phyloP scores from a whole-genome alignment of 2,113 vertebrate species.

The Lycaon pictus region DNA sequence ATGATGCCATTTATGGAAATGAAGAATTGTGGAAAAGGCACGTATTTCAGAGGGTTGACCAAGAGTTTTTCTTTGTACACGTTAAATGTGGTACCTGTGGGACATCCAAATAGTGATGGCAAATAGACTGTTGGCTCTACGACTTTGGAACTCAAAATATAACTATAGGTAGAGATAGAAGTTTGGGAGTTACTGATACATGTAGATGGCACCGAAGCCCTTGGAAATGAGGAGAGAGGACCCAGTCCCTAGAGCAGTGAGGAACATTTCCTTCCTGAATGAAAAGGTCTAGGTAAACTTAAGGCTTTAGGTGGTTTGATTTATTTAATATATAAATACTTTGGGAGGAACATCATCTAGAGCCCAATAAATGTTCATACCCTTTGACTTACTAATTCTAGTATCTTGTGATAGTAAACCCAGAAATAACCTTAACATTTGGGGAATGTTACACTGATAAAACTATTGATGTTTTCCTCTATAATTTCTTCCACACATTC shows the following conservation, averaged over 20 bases:
- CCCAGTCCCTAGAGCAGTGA: neutral
- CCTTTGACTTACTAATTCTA: neutral
- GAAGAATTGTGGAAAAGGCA: neutral
- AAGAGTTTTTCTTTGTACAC: neutral
- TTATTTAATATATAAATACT: constrained; percentile 16
- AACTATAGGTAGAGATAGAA: neutral
- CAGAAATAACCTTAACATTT: constrained; percentile 51
- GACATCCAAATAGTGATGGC: neutral
- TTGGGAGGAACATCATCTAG: constrained; percentile 16
- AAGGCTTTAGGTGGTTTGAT: neutral
- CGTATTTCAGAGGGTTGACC: neutral
- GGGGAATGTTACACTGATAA: constrained; percentile 24
- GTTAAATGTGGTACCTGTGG: neutral
- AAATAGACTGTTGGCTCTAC: neutral
- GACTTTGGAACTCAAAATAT: neutral
- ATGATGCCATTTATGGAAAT: neutral
- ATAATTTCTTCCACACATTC: constrained; percentile 31
- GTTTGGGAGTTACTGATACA: neutral
- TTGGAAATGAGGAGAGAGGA: neutral
- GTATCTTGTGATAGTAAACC: neutral
- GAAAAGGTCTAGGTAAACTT: neutral
- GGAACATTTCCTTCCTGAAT: neutral
- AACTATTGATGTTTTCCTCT: constrained; percentile 43
- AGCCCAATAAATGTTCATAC: neutral
- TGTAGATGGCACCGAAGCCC: neutral